Base-by-base conservation (phyloP, 2,797 vertebrate genomes). In the Chelmon rostratus region DNA sequence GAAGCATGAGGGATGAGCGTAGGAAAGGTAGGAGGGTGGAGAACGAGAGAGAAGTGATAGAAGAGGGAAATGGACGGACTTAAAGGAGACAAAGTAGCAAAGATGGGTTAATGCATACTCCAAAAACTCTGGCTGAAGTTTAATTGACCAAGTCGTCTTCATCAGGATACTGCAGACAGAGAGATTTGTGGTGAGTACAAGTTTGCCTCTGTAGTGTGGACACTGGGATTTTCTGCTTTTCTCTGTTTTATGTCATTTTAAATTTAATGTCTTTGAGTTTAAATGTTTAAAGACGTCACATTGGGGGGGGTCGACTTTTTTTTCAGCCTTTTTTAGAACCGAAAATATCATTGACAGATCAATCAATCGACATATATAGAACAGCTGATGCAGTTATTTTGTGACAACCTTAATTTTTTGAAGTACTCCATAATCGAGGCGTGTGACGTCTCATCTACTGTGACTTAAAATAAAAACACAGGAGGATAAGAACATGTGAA, bases 181-280 rank as follows among this genome's bases (percentile, higher is more conserved):
- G 73, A n/a, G 38, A 37, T 56, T 33, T 46, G 28, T 28, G 58
- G 49, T 52, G 50, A 68, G 40, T 76, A 37, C 37, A 19, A 73
- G 23, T 61, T 49, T 23, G 58, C 7, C 12, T 25, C 52, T 53
- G 46, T 35, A 50, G 6, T 58, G n/a, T 31, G 25, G 2, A 16
- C 21, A 21, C 28, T 56, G 46, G 1, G 23, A n/a, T 31, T 6
- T 49, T 25, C 16, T n/a, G 12, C 31, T 57, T 25, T 15, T 69
- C 11, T 9, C 11, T 9, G 15, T 54, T 31, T 50, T 6, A 31
- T 44, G 33, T 63, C 0, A 38, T 53, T 81, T 44, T 7, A n/a
- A 53, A 61, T 53, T 19, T 4, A 35, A 44, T 33, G 2, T 11
- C 1, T 38, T 11, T 42, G 38, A 18, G 18, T 21, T 49, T 49